Conservation (phyloP, 2,888 invertebrate species). For the Pycnomerus fuliginosus region DNA sequence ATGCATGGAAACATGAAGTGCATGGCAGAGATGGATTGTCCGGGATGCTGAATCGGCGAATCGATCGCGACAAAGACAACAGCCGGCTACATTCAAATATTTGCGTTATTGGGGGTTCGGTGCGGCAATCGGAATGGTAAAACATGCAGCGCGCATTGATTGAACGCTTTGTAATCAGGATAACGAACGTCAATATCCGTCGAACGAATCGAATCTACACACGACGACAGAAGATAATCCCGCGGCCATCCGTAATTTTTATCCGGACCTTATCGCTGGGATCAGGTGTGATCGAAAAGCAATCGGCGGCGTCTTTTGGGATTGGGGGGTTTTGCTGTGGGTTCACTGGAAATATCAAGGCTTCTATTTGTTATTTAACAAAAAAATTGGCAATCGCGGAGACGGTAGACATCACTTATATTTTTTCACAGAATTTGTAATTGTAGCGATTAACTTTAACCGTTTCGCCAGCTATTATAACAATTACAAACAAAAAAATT, state of each 20-base stretch:
- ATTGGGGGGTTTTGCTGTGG: no score
- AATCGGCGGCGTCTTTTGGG: no score
- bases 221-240: conserved; percentile 25
- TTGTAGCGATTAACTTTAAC: no score
- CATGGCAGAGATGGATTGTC: no score
- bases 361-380: no score
- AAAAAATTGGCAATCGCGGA: no score
- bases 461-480: no score
- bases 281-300: conserved; percentile 22
- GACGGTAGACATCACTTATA: no score
- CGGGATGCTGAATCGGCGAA: conserved; percentile 11
- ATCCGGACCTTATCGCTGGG: conserved; percentile 8
- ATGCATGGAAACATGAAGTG: no score
- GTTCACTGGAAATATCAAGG: no score
- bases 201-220: conserved; percentile 47
- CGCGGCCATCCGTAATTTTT: conserved; percentile 18
- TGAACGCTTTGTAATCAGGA: conserved; percentile 45
- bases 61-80: conserved; percentile 21
- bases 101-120: conserved; percentile 10
- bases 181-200: conserved; percentile 48
- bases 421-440: no score
- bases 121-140: conserved; percentile 14
- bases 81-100: conserved; percentile 18
- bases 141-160: conserved; percentile 31
- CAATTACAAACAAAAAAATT: no score